These are phyloP conservation scores for Cerastis rubricosa DNA, from an alignment of 2,888 invertebrate genomes.

Conservation along the genomic window DNA sequence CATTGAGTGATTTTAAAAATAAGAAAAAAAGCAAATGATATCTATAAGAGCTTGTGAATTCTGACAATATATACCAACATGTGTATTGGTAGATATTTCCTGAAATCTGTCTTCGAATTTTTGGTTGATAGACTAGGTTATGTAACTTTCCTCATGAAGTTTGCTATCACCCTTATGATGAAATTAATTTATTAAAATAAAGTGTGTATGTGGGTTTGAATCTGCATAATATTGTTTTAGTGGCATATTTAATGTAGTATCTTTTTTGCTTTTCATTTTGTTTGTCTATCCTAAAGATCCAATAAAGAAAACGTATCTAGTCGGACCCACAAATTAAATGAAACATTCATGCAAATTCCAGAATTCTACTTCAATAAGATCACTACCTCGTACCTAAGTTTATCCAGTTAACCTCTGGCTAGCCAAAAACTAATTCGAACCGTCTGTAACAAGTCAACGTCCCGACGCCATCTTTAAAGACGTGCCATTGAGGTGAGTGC, in stretches of 20 bases:
- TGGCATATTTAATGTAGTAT: background rate
- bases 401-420: slow-evolving; percentile 40
- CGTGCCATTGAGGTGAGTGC: slow-evolving; percentile 21
- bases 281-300: background rate
- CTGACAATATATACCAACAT: too few species aligned
- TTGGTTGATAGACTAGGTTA: background rate
- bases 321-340: slow-evolving; percentile 4
- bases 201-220: background rate
- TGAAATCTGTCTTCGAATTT: background rate
- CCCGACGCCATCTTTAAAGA: slow-evolving; percentile 19
- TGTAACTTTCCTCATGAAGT: background rate
- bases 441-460: slow-evolving; percentile 37
- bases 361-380: slow-evolving; percentile 31
- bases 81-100: background rate
- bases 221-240: background rate
- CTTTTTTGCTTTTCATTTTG: background rate
- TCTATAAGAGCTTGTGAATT: background rate
- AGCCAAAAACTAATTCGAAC: slow-evolving; percentile 47
- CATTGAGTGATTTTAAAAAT: background rate
- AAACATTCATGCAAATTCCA: slow-evolving; percentile 40
- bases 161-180: background rate
- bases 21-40: background rate
- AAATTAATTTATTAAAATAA: background rate
- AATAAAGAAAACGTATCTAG: slow-evolving; percentile 28
- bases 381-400: slow-evolving; percentile 22